Conservation (phyloP, 1,140 invertebrate genomes). For the fruit fly (Drosophila melanogaster) region Release_6_plus_ISO1_MT NT_033779.5:14050001-14050500, state of each 20-base stretch:
- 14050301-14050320: constrained; percentile 56
- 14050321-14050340: constrained; percentile 39
- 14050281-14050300: constrained; percentile 56
- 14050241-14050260: constrained; percentile 80
- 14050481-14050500: constrained; percentile 40
- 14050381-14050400: constrained; percentile 22
- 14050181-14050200: not conserved
- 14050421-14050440: constrained; percentile 68
- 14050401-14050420: constrained; percentile 44
- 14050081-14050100: constrained; percentile 30
- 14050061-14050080: constrained; percentile 62
- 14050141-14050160: constrained; percentile 71
- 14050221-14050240: constrained; percentile 76
- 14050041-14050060: constrained; percentile 83
- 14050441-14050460: constrained; percentile 68
- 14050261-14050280: constrained; percentile 84
- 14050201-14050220: constrained; percentile 31
- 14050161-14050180: constrained; percentile 29
- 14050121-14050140: constrained; percentile 61
- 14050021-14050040: constrained; percentile 80
- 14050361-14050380: constrained; percentile 11
- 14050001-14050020: constrained; percentile 12
- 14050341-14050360: constrained; percentile 25
- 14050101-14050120: constrained; percentile 33
- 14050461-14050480: constrained; percentile 59